Evolutionary conservation across 2,888 invertebrate species (phyloP).

Genomic region (Hybos culiciformis): DNA sequence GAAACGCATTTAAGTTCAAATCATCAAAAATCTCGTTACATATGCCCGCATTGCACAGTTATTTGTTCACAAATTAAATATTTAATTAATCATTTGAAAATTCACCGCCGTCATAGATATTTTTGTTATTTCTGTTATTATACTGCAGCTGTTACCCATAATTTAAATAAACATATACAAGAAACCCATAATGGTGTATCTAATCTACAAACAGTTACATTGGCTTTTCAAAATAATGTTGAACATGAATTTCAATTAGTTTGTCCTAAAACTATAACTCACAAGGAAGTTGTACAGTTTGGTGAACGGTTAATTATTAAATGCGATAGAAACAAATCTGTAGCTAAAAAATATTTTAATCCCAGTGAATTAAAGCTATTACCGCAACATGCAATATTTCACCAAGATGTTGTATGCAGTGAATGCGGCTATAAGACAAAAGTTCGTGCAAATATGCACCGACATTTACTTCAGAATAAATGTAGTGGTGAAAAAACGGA

Average conservation of each 20-base stretch:
- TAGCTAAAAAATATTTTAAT: slow-evolving; percentile 31
- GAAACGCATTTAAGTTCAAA: slow-evolving; percentile 19
- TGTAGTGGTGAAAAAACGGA: slow-evolving; percentile 37
- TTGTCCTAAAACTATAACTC: slow-evolving; percentile 26
- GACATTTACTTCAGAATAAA: slow-evolving; percentile 54
- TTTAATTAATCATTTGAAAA: slow-evolving; percentile 44
- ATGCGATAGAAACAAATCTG: slow-evolving; percentile 19
- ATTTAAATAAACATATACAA: slow-evolving; percentile 39
- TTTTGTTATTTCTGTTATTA: slow-evolving; percentile 45
- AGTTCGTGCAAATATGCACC: slow-evolving; percentile 55
- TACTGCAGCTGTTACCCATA: slow-evolving; percentile 22
- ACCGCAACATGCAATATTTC: slow-evolving; percentile 51
- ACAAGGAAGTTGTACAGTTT: slow-evolving; percentile 20
- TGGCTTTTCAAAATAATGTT: slow-evolving; percentile 17
- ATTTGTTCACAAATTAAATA: slow-evolving; percentile 16
- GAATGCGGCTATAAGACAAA: slow-evolving; percentile 56
- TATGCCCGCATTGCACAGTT: slow-evolving; percentile 19
- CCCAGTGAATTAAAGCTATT: slow-evolving; percentile 50
- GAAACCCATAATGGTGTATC: slow-evolving; percentile 37
- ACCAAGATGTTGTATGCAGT: slow-evolving; percentile 46
- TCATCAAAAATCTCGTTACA: slow-evolving; percentile 18
- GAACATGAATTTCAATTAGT: slow-evolving; percentile 33
- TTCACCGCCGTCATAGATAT: slow-evolving; percentile 44
- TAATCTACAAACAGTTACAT: slow-evolving; percentile 32
- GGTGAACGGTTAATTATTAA: slow-evolving; percentile 21